Conservation (phyloP, 2,797 vertebrate genomes). For the Notolepis coatsorum region DNA sequence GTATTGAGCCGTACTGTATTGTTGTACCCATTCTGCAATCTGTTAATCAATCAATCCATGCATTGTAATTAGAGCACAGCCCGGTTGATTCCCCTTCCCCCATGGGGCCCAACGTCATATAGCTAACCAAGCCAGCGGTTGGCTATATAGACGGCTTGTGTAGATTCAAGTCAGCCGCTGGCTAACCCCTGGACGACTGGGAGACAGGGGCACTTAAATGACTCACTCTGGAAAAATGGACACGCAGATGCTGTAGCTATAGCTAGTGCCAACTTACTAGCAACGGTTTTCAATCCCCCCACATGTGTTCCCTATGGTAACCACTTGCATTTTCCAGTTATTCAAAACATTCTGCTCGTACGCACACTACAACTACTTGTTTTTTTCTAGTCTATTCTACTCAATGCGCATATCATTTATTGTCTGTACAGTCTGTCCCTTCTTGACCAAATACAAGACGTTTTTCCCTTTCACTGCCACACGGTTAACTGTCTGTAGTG, state of each 20-base stretch:
- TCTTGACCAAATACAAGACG: too few relatives aligned
- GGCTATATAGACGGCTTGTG: neutral
- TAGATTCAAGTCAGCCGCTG: neutral
- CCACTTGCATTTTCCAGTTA: conserved; percentile 32
- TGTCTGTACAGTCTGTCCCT: too few relatives aligned
- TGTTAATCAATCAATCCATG: too few relatives aligned
- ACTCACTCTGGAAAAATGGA: conserved; percentile 63
- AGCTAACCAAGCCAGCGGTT: too few relatives aligned
- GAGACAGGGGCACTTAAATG: conserved; percentile 33
- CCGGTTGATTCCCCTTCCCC: too few relatives aligned
- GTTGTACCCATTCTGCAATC: too few relatives aligned
- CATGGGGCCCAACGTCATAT: too few relatives aligned
- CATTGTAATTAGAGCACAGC: too few relatives aligned
- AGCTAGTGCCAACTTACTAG: conserved; percentile 29
- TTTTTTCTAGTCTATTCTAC: neutral
- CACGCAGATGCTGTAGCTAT: neutral
- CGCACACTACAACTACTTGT: neutral
- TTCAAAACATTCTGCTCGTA: conserved; percentile 44
- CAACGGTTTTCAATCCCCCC: neutral
- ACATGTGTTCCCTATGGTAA: conserved; percentile 53
- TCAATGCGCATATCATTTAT: neutral
- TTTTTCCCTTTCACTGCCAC: too few relatives aligned
- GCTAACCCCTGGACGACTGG: neutral
- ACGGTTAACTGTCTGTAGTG: too few relatives aligned
- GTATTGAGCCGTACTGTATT: too few relatives aligned